phyloP scores from a whole-genome alignment of 2,797 vertebrate species.

The Crax fasciolata region DNA sequence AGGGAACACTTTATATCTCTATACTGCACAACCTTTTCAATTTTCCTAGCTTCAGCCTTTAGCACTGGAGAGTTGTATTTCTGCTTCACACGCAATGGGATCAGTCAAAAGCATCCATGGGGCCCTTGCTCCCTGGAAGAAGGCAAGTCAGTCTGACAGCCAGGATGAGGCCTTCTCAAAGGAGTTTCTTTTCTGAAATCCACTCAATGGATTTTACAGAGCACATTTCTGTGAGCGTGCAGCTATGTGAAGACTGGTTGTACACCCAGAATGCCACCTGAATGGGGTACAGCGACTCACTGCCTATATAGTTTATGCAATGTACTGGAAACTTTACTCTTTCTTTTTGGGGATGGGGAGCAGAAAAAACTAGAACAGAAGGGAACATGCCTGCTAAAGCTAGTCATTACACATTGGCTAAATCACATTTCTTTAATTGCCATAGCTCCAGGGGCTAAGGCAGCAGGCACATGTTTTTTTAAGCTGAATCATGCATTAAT shows the following conservation, averaged over 20 bases:
- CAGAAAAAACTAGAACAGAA: not conserved
- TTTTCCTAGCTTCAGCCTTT: not conserved
- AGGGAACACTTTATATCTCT: not conserved
- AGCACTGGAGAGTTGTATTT: not conserved
- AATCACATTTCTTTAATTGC: slow-evolving; percentile 14
- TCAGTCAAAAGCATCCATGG: not conserved
- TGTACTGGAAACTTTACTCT: not conserved
- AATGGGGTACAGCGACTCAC: not conserved
- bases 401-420: not conserved
- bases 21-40: not conserved
- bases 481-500: slow-evolving; percentile 49
- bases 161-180: not conserved
- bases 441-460: slow-evolving; percentile 22
- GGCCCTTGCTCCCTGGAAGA: not conserved
- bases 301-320: not conserved
- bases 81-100: rapidly evolving
- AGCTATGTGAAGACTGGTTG: not conserved
- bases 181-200: not conserved
- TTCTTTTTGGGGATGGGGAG: not conserved
- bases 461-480: slow-evolving; percentile 55
- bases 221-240: not conserved
- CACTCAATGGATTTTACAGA: not conserved
- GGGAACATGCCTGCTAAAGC: slow-evolving; percentile 6
- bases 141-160: not conserved
- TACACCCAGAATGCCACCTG: not conserved